phyloP scores from a whole-genome alignment of 2,888 invertebrate genomes.

The Ophioninae sp. region DNA sequence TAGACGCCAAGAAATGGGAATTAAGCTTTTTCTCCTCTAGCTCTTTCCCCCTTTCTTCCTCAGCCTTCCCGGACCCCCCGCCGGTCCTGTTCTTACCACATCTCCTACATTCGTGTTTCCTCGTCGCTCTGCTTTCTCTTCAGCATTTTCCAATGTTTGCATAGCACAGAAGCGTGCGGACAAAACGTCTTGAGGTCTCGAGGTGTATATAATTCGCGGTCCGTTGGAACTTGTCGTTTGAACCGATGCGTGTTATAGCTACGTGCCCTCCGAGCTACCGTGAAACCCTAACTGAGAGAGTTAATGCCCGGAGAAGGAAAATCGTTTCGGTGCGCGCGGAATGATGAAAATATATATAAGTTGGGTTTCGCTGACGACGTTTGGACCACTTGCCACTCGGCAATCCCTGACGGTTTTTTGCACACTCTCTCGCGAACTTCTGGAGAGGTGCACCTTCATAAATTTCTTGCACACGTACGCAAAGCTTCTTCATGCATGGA shows the following conservation, averaged over 20 bases:
- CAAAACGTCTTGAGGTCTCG: conserved; percentile 53
- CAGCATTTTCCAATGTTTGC: conserved; percentile 13
- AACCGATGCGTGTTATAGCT: conserved; percentile 55
- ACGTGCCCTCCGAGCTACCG: conserved; percentile 37
- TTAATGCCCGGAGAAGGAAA: conserved; percentile 51
- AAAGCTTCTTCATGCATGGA: not conserved
- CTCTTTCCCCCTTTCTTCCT: not conserved
- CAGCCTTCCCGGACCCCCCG: not conserved
- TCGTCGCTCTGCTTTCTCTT: conserved; percentile 4
- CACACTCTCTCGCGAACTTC: conserved; percentile 29
- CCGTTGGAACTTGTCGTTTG: conserved; percentile 46
- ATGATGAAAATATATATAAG: not conserved
- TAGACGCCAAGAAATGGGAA: conserved; percentile 55
- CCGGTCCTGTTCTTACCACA: not conserved
- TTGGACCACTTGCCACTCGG: conserved; percentile 70
- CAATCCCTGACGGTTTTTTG: conserved; percentile 59
- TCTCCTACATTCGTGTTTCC: conserved; percentile 3
- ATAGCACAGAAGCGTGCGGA: conserved; percentile 39
- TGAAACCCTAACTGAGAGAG: conserved; percentile 53
- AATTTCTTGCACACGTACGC: conserved; percentile 12
- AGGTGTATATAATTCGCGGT: conserved; percentile 52
- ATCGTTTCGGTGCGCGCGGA: conserved; percentile 15
- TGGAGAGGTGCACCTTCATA: conserved; percentile 39
- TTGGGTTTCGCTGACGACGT: conserved; percentile 63
- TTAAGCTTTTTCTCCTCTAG: conserved; percentile 41